phyloP scores from a whole-genome alignment of 2,888 invertebrate species.

The Athalia circularis region DNA sequence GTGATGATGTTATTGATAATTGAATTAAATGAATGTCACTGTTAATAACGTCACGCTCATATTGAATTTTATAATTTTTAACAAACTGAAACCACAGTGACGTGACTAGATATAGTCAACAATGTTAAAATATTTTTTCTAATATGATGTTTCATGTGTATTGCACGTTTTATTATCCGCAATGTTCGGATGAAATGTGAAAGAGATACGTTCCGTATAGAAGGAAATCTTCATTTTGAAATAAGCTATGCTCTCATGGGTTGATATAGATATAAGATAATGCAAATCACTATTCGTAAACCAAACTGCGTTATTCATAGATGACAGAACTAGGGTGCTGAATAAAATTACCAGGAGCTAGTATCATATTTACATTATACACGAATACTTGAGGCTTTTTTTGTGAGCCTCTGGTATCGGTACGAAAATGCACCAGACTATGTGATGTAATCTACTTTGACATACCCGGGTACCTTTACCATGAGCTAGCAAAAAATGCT shows the following conservation, averaged over 20 bases:
- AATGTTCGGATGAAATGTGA: background rate
- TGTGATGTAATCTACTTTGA: background rate
- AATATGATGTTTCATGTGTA: background rate
- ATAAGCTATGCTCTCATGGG: too few relatives aligned
- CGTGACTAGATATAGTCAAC: slow-evolving; percentile 21
- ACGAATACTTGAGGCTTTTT: background rate
- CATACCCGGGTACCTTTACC: background rate
- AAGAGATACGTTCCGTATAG: too few relatives aligned
- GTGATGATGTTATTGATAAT: background rate
- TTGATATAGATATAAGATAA: too few relatives aligned
- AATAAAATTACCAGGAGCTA: background rate
- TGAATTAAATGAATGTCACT: too few relatives aligned
- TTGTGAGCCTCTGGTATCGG: background rate
- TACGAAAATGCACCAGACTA: background rate
- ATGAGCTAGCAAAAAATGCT: background rate
- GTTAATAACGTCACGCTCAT: background rate
- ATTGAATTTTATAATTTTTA: background rate
- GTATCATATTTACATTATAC: background rate
- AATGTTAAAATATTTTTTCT: slow-evolving; percentile 11
- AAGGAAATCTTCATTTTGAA: too few relatives aligned
- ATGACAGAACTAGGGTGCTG: too few relatives aligned
- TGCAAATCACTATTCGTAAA: too few relatives aligned
- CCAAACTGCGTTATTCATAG: too few relatives aligned
- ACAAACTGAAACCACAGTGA: slow-evolving; percentile 7
- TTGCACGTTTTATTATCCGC: slow-evolving; percentile 6